Base-by-base conservation (phyloP, 2,888 invertebrate species). In the Agrypnus murinus region DNA sequence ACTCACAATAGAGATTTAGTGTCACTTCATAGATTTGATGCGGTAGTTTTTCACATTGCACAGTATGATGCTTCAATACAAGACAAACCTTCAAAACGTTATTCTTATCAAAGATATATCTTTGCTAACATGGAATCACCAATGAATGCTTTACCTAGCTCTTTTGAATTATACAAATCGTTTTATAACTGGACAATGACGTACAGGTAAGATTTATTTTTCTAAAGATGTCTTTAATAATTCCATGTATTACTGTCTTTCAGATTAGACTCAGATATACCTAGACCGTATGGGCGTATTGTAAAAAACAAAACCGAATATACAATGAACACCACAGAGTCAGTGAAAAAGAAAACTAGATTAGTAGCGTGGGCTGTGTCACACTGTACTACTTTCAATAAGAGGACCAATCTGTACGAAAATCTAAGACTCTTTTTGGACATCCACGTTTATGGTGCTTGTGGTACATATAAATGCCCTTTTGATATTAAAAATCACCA, bases 361-460 rank as follows among this genome's bases (percentile, higher is more conserved):
- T 87, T 85, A 84, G 90, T 83, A 62, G 86, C 87, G 2, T 90
- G 90, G 90, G 87, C 89, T 74, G 88, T 88, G 1, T 89, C 89
- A 17, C 87, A 89, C 74, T 90, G 90, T 75, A n/a, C 80, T 2
- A 85, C 87, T 0, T 70, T 81, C 3, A 88, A 88, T 67, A 77
- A 81, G 12, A 84, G 90, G n/a, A 85, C 87, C 68, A 57, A 81
- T 6, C 81, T 88, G 63, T 86, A 85, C 5, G 65, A 81, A 60
- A 88, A 87, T 70, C 81, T 94, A 43, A 84, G 86, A 53, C 86
- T 87, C 70, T 84, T 88, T 79, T 87, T 93, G 12, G 75, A 84
- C 1, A 87, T 92, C 10, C 91, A 92, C 79, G 86, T 92, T 15
- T 92, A 87, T 78, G 92, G 92, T n/a, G 79, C 78, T 0, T 93